phyloP scores from a whole-genome alignment of 2,113 vertebrate species.

The Dicaeum eximium region DNA sequence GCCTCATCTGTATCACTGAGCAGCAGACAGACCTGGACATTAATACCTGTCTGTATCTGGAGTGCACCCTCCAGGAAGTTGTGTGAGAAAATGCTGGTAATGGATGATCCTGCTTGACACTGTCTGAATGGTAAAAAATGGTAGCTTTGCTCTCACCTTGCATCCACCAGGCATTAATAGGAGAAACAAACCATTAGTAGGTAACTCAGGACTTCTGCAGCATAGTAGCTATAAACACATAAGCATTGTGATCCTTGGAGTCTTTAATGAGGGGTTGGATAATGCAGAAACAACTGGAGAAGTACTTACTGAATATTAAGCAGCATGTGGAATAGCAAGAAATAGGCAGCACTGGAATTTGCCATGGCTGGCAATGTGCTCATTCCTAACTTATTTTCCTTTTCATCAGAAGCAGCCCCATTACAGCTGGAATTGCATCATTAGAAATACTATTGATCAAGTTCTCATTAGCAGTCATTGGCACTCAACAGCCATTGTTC shows the following conservation, averaged over 20 bases:
- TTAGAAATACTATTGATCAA: slow-evolving; percentile 38
- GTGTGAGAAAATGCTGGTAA: background rate
- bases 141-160: background rate
- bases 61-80: background rate
- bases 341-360: background rate
- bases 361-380: accelerated
- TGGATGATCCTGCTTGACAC: background rate
- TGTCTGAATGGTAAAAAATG: background rate
- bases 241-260: background rate
- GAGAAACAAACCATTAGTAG: background rate
- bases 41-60: background rate
- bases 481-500: background rate
- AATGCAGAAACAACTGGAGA: background rate
- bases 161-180: background rate
- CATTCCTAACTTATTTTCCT: background rate
- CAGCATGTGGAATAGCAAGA: background rate
- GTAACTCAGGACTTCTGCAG: background rate
- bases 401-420: background rate
- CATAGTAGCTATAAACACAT: background rate
- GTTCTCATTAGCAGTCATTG: slow-evolving; percentile 43
- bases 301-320: background rate
- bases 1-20: background rate
- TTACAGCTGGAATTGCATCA: background rate
- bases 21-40: background rate
- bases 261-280: background rate